Evolutionary conservation across 1,140 invertebrate genomes (phyloP), one percentile per base, ranked within the genome.

Genomic region (Campoletis sonorensis): DNA sequence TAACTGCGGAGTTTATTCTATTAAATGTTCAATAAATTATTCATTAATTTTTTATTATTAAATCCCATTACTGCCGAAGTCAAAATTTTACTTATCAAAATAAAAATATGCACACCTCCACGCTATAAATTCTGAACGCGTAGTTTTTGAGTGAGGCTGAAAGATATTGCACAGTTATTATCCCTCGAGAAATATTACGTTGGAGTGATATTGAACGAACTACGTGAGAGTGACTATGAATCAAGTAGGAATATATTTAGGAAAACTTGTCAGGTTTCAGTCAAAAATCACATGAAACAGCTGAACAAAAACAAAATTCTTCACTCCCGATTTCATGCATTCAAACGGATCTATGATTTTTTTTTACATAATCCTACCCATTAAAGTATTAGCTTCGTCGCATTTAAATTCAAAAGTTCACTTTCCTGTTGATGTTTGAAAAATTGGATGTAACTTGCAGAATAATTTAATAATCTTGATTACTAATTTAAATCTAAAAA

Each of bases 141-240:
- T 73, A 26, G 10, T 73, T 73, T n/a, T 1, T 18, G 2, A 33
- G 33, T 16, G 5, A 16, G 68, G 40, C 37, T 51, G 21, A 27
- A 58, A 23, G 27, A 51, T 51, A 73, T 26, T 26, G n/a, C 3
- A 4, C 11, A 73, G 40, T 73, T 73, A 73, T 73, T 73, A 73
- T 73, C 51, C 71, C 8, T 73, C n/a, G 71, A 51, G 71, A 51
- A n/a, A 51, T 73, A 73, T 73, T 51, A 51, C 18, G 21, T 58
- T 21, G 54, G 54, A 58, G 54, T 21, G 21, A 4, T 58, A 58
- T 58, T 58, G 54, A 23, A 23, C 54, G 54, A 58, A n/a, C 5
- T 8, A 58, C 54, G 54, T 13, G 11, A 49, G 21, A 16, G 30
- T 71, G 40, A n/a, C 40, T 18, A 51, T 73, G 71, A 73, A 73